These are phyloP conservation scores for Actenoides hombroni DNA, from an alignment of 2,113 vertebrate genomes.

Conservation along the genomic window DNA sequence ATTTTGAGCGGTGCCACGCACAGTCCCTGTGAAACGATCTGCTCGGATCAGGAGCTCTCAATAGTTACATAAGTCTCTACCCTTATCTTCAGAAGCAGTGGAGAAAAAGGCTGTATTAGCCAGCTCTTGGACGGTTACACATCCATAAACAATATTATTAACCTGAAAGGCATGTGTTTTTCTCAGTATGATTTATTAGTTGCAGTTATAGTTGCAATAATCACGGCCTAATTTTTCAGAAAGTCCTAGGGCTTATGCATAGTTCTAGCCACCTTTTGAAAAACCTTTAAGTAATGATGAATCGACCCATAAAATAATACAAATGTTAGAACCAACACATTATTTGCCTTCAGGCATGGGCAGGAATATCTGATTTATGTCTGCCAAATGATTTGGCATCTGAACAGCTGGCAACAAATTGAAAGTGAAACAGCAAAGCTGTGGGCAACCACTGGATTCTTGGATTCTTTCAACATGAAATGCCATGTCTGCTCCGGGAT, in stretches of 20 bases:
- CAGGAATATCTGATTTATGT: neutral
- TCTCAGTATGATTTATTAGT: constrained; percentile 12
- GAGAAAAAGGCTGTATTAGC: neutral
- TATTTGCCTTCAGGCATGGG: constrained; percentile 2
- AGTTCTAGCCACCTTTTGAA: constrained; percentile 30
- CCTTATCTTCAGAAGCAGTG: neutral
- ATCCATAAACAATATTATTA: neutral
- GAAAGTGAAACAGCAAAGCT: constrained; percentile 18
- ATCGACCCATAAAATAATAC: neutral
- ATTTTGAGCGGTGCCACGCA: neutral
- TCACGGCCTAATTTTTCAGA: neutral
- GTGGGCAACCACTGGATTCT: neutral
- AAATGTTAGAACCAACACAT: neutral
- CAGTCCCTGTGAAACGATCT: neutral
- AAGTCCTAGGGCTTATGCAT: neutral
- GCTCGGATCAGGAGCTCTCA: neutral
- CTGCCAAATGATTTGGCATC: constrained; percentile 17
- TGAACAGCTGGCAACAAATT: constrained; percentile 13
- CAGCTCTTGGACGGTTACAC: neutral
- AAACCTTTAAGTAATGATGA: constrained; percentile 6
- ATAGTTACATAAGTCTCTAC: neutral
- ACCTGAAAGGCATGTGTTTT: constrained; percentile 47
- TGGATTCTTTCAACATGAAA: neutral
- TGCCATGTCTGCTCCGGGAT: neutral
- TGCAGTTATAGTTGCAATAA: neutral